phyloP scores from a whole-genome alignment of 2,888 invertebrate genomes.

The Sarcophaga carnaria region DNA sequence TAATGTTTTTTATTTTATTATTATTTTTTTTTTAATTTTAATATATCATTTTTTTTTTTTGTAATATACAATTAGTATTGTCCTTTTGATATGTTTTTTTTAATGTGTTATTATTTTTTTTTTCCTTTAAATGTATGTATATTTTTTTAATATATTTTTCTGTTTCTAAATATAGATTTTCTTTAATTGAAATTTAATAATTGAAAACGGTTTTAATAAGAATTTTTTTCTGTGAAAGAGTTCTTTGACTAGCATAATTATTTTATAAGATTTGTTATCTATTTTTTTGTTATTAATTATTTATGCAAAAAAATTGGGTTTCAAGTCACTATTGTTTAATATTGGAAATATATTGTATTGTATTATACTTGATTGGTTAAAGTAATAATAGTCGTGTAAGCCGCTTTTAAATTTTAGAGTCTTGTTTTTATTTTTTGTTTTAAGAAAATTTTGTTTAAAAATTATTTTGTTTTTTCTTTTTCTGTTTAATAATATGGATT shows the following conservation, averaged over 20 bases:
- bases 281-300: not conserved
- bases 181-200: constrained; percentile 39
- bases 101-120: not conserved
- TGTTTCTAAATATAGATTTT: not conserved
- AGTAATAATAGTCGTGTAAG: constrained; percentile 46
- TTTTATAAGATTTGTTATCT: constrained; percentile 15
- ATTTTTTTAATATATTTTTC: constrained; percentile 12
- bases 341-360: constrained; percentile 23
- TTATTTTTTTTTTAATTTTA: constrained; percentile 63
- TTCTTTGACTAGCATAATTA: not conserved
- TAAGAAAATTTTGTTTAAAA: constrained; percentile 2
- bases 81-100: constrained; percentile 81
- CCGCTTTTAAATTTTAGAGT: constrained; percentile 45
- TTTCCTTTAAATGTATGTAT: constrained; percentile 11
- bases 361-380: constrained; percentile 43
- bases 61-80: constrained; percentile 79
- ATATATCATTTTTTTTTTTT: constrained; percentile 69
- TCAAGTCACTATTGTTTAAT: constrained; percentile 25
- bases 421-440: constrained; percentile 22
- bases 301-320: not conserved
- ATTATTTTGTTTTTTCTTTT: not conserved
- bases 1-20: constrained; percentile 22
- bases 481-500: constrained; percentile 36
- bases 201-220: constrained; percentile 18
- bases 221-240: too few relatives aligned